Conservation (phyloP, 2,113 vertebrate genomes). For the Lucifuga dentata region DNA sequence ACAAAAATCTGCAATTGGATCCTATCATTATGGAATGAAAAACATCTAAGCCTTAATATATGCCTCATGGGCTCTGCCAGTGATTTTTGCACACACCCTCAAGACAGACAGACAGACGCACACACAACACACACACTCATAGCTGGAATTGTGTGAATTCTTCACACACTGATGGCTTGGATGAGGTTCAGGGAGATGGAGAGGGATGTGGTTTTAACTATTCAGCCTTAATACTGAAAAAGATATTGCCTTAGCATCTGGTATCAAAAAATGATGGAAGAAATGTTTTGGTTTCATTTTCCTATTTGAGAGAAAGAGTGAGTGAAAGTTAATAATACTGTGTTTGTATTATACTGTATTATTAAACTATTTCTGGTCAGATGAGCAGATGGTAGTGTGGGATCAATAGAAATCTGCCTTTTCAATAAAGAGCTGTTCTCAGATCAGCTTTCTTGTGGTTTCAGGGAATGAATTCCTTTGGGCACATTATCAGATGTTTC, state of each 20-base stretch:
- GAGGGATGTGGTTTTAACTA: conserved; percentile 49
- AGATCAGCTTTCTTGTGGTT: conserved; percentile 45
- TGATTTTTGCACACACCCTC: conserved; percentile 54
- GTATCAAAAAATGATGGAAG: conserved; percentile 35
- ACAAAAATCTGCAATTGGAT: conserved; percentile 61
- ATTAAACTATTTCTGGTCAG: conserved; percentile 25
- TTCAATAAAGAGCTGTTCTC: conserved; percentile 27
- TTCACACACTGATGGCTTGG: conserved; percentile 36
- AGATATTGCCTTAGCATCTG: conserved; percentile 57
- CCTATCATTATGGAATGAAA: conserved; percentile 80
- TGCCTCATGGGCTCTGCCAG: conserved; percentile 64
- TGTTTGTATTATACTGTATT: conserved; percentile 20
- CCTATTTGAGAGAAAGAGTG: not conserved
- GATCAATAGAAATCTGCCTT: conserved; percentile 45
- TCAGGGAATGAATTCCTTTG: conserved; percentile 51
- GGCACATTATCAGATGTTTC: conserved; percentile 46
- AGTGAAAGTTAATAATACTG: conserved; percentile 6
- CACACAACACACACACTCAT: conserved; percentile 16
- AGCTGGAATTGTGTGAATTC: conserved; percentile 43
- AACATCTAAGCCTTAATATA: conserved; percentile 74
- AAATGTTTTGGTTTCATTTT: conserved; percentile 16
- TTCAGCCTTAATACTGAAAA: conserved; percentile 24
- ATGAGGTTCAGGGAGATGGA: conserved; percentile 40
- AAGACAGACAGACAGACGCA: not conserved
- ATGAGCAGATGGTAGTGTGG: not conserved